These are phyloP conservation scores for Spatula clypeata DNA, from an alignment of 2,797 vertebrate species.

Conservation along the genomic window DNA sequence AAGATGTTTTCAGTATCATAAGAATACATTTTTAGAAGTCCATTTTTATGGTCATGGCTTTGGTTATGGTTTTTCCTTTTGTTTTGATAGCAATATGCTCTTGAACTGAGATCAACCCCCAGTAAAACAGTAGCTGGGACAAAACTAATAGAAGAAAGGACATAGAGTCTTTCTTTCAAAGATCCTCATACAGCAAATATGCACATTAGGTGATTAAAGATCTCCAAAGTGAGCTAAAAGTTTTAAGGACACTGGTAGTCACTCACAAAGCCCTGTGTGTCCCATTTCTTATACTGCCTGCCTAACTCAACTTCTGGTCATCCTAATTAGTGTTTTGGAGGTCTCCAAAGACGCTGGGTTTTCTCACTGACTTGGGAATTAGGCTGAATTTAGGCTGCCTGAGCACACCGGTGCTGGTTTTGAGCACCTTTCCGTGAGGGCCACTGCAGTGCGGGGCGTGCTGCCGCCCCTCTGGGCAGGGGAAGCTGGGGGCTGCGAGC, in stretches of 20 bases:
- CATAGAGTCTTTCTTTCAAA: neutral
- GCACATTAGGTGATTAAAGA: neutral
- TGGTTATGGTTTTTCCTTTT: neutral
- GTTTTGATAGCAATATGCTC: neutral
- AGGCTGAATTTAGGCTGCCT: constrained; percentile 6
- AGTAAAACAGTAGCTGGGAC: neutral
- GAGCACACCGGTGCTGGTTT: neutral
- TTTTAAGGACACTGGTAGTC: neutral
- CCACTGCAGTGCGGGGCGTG: rapidly evolving
- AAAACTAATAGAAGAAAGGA: neutral
- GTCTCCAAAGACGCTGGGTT: constrained; percentile 25
- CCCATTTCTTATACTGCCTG: neutral
- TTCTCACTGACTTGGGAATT: constrained; percentile 31
- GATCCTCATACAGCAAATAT: neutral
- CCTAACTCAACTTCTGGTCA: neutral
- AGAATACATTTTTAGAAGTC: constrained; percentile 2
- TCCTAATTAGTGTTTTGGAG: constrained; percentile 33
- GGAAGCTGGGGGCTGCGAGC: neutral
- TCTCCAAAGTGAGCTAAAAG: constrained; percentile 19
- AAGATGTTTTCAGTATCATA: neutral
- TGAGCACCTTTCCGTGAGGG: neutral
- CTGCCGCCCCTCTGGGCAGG: neutral
- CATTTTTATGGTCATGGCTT: neutral
- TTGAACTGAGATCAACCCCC: neutral
- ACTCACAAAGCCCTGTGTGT: neutral